A percentile compares a stretch with the other conserved stretches of the same genome.
Conservation (phyloP, 2,797 vertebrate genomes). For the Hirundo rustica region DNA sequence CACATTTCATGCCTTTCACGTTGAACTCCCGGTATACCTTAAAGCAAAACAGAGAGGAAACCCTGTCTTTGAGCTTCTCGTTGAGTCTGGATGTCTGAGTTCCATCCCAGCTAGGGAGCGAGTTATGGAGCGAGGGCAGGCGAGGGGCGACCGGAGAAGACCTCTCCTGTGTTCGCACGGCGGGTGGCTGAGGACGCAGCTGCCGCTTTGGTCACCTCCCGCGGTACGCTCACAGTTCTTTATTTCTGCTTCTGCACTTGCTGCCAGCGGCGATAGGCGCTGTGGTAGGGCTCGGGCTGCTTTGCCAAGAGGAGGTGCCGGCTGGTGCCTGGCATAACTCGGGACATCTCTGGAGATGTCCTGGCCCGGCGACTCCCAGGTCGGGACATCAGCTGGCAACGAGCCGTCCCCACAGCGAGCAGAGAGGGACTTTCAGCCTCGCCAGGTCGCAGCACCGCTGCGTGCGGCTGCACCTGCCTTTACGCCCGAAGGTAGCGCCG, state of each 20-base stretch:
- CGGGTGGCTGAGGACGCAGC: not conserved
- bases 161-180: not conserved
- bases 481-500: rapidly evolving
- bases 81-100: not conserved
- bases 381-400: rapidly evolving
- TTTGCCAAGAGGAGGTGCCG: not conserved
- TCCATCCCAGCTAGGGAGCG: rapidly evolving
- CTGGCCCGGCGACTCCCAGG: not conserved
- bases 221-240: not conserved
- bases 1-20: rapidly evolving
- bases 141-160: too few relatives aligned
- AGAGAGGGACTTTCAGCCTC: rapidly evolving
- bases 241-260: not conserved
- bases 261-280: not conserved
- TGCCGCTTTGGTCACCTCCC: too few relatives aligned
- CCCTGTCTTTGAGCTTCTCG: not conserved
- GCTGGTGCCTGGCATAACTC: not conserved
- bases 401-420: rapidly evolving
- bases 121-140: not conserved
- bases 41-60: not conserved
- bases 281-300: not conserved
- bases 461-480: not conserved
- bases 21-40: not conserved
- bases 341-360: not conserved
- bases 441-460: not conserved